phyloP scores from a whole-genome alignment of 30 jellyfish, hydroid and myxozoan genomes.

The Clytia hemisphaerica region DNA sequence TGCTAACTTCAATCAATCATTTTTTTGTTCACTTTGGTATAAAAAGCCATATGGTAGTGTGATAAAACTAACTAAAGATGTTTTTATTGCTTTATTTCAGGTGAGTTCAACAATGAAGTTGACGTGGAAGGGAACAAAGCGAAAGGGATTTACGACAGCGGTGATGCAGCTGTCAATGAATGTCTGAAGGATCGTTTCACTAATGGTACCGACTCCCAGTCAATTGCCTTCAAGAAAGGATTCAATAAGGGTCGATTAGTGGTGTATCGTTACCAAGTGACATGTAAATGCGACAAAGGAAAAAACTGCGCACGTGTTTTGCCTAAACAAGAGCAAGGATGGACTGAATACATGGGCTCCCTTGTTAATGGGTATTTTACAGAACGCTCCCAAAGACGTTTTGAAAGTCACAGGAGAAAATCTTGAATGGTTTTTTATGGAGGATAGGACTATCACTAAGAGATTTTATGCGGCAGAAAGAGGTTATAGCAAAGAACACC shows the following conservation, averaged over 20 bases:
- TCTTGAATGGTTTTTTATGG: too few species aligned
- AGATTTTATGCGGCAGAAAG: too few species aligned
- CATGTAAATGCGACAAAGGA: slow-evolving; percentile 62
- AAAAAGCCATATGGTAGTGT: too few species aligned
- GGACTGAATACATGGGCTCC: slow-evolving; percentile 98
- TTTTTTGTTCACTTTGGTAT: too few species aligned
- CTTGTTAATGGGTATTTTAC: slow-evolving; percentile 74
- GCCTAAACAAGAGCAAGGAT: slow-evolving; percentile 84
- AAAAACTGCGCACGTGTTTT: slow-evolving; percentile 64
- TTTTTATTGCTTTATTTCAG: slow-evolving; percentile 38
- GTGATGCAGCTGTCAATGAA: slow-evolving; percentile 87
- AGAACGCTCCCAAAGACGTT: slow-evolving; percentile 11
- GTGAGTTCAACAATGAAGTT: slow-evolving; percentile 38
- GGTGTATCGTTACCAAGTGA: slow-evolving; percentile 65
- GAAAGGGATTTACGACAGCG: slow-evolving; percentile 78
- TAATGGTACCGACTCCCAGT: slow-evolving; percentile 59
- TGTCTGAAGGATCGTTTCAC: slow-evolving; percentile 43
- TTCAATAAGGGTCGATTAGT: slow-evolving; percentile 71
- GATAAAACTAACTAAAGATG: too few species aligned
- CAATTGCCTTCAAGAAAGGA: slow-evolving; percentile 50
- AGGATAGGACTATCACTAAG: too few species aligned
- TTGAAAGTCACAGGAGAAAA: too few species aligned
- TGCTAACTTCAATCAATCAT: too few species aligned
- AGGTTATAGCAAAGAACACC: too few species aligned
- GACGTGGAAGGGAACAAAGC: slow-evolving; percentile 30